Conservation (phyloP, 1,140 invertebrate genomes). For the Bombus impatiens region DNA sequence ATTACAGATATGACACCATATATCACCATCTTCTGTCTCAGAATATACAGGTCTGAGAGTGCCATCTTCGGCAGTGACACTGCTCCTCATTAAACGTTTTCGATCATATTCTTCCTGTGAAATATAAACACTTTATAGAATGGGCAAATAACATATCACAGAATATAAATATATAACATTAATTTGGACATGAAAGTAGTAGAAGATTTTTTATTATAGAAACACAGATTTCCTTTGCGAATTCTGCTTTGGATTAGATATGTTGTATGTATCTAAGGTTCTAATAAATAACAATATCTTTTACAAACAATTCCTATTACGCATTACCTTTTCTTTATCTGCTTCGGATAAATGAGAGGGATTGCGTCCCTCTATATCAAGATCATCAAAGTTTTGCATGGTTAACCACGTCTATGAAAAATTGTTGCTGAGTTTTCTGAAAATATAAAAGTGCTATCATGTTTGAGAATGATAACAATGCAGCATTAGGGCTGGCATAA, state of each 20-base stretch:
- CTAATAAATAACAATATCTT: not conserved
- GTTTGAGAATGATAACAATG: slow-evolving; percentile 4
- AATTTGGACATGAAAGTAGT: not conserved
- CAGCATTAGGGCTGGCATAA: slow-evolving; percentile 35
- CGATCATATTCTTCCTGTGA: slow-evolving; percentile 80
- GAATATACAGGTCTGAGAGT: slow-evolving; percentile 80
- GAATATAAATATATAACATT: not conserved
- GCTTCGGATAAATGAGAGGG: slow-evolving; percentile 79
- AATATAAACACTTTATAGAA: slow-evolving; percentile 66
- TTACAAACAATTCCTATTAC: not conserved
- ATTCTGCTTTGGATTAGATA: not conserved
- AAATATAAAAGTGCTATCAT: slow-evolving; percentile 68
- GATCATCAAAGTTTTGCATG: slow-evolving; percentile 82
- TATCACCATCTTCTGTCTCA: slow-evolving; percentile 79
- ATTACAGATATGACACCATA: slow-evolving; percentile 82
- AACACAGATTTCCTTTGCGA: not conserved
- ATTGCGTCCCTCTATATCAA: slow-evolving; percentile 81
- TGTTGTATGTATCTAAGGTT: not conserved
- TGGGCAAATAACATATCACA: not conserved
- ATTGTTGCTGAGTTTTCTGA: slow-evolving; percentile 69
- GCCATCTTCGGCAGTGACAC: slow-evolving; percentile 81
- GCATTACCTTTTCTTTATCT: slow-evolving; percentile 80
- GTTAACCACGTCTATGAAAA: slow-evolving; percentile 49
- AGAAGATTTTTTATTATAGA: not conserved
- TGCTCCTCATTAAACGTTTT: slow-evolving; percentile 80